Evolutionary conservation across 2,113 vertebrate species (phyloP), one percentile per base, ranked within the genome.

Genomic region (Entomyzon cyanotis): DNA sequence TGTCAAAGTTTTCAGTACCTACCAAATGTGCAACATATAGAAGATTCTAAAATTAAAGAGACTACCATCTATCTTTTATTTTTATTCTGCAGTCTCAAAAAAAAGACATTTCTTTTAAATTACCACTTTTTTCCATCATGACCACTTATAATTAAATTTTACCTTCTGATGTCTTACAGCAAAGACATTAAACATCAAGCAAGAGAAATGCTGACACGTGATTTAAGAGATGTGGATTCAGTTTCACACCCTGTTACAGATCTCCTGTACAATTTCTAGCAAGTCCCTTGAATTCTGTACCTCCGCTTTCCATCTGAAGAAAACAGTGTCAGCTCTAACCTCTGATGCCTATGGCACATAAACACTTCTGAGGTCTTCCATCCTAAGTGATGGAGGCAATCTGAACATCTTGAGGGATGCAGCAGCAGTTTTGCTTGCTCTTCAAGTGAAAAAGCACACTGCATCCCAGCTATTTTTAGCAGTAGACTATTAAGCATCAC

Each of bases 151-250:
- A 80, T 41, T 58, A 60, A 60, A 76, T 7, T 68, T 85, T 22
- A 69, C 63, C 18, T 9, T n/a, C 24, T 1, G 5, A 64, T 28
- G 42, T 71, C 37, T 50, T 71, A 44, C 39, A 71, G 49, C 53
- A 60, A 68, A 76, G 58, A n/a, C 52, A 56, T 55, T 46, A 47
- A 73, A 28, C 23, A 46, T 28, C 52, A 86, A 85, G 53, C 0
- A 1, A 92, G 19, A 86, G 24, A 27, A 62, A 44, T 11, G 25
- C 9, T 64, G 52, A 52, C 12, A 44, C 0, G 0, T 0, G 1
- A 68, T 55, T 35, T 35, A 62, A 65, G 75, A 50, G 42, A 62
- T 39, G 6, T 3, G 14, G 42, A 37, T 67, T 84, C 64, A 67
- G 52, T 41, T 90, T 56, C 77, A 70, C 35, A 52, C 33, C 20